Conservation (phyloP, 2,113 vertebrate species). For the Psephotus haematonotus region DNA sequence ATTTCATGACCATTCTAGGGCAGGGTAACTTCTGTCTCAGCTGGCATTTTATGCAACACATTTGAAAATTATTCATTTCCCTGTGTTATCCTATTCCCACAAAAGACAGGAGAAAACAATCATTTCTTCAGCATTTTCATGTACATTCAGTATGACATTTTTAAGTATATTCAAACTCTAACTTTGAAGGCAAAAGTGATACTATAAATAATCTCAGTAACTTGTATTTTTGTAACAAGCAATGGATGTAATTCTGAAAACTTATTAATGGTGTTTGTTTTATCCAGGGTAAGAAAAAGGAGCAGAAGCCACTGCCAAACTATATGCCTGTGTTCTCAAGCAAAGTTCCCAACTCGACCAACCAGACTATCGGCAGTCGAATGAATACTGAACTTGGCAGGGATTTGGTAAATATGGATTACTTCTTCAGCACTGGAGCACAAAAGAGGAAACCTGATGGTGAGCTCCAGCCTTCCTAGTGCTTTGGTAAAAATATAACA, state of each 20-base stretch:
- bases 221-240: neutral
- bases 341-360: conserved; percentile 75
- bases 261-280: neutral
- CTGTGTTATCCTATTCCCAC: neutral
- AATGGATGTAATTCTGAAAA: neutral
- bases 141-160: neutral
- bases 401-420: conserved; percentile 77
- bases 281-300: conserved; percentile 75
- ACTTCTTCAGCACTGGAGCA: conserved; percentile 57
- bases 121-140: neutral
- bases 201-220: neutral
- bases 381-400: conserved; percentile 77
- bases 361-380: conserved; percentile 77
- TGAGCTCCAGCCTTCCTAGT: conserved; percentile 74
- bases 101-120: neutral
- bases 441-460: conserved; percentile 71
- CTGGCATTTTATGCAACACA: neutral
- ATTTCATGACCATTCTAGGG: neutral
- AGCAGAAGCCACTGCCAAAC: conserved; percentile 68
- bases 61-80: neutral
- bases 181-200: neutral
- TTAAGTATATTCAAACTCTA: neutral
- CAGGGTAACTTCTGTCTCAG: neutral
- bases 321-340: conserved; percentile 73
- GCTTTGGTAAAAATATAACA: neutral